Base-by-base conservation (phyloP, 2,113 vertebrate species). In the Eleginops maclovinus region DNA sequence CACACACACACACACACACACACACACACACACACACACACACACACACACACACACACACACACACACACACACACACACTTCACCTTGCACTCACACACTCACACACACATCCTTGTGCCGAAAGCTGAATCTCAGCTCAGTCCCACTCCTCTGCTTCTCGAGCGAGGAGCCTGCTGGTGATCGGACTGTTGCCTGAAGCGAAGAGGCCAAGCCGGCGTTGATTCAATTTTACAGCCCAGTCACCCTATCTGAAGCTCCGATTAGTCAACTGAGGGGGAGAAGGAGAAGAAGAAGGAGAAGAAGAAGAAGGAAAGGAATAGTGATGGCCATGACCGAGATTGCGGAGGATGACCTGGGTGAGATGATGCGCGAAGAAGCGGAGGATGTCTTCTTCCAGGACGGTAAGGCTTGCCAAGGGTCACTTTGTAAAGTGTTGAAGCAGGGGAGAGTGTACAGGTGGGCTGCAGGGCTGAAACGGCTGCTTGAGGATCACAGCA, bases 301-400 rank as follows among this genome's bases (percentile, higher is more conserved):
- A 86, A 31, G 22, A 14, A 31, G 69, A 55, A 69, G 40, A 51
- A 41, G 79, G 79, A 43, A 70, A 86, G 53, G 78, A 76, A 56
- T 61, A 87, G 76, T 50, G 75, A 93, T 94, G 93, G 91, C 91
- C 44, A 62, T 90, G 88, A 77, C 83, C 40, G 81, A 92, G 75
- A 87, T 92, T 71, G 76, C 75, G 2, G 88, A 92, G 82, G 89
- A 91, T 71, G 88, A 94, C 88, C 82, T 93, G 69, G 89, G 92
- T 59, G 90, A 91, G 75, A 63, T 87, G 82, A 91, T 94, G 88
- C 91, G 65, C 0, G 93, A 94, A 61, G 94, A 95, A 88, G 91
- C 91, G 1, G 94, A 95, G 85, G 94, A 95, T 7, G 84, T 93
- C 83, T 95, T 94, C 90, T 91, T 73, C 10, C 84, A 65, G 64